Conservation (phyloP, 92 coral and sea anemone genomes). For the Paramuricea clavata region DNA sequence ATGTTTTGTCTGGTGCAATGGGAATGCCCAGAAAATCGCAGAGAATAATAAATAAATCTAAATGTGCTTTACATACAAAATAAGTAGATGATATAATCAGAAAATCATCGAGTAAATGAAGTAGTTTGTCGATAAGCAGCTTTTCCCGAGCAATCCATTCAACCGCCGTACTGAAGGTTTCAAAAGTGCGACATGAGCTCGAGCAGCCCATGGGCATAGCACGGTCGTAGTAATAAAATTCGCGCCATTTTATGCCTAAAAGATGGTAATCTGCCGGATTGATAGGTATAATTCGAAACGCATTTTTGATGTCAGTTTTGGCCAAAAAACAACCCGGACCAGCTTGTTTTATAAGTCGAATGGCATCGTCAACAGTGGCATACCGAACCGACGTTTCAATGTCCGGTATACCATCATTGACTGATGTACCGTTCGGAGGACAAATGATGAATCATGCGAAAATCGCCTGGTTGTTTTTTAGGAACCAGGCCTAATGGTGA, state of each 20-base stretch:
- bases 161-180: slow-evolving; percentile 31
- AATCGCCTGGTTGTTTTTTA: slow-evolving; percentile 48
- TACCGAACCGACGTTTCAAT: slow-evolving; percentile 36
- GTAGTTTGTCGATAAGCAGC: neutral
- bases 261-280: slow-evolving; percentile 33
- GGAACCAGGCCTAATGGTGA: slow-evolving; percentile 73
- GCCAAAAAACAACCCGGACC: slow-evolving; percentile 67
- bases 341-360: neutral
- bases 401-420: slow-evolving; percentile 58
- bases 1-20: slow-evolving; percentile 50
- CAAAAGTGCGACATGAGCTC: slow-evolving; percentile 33
- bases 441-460: slow-evolving; percentile 59
- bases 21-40: slow-evolving; percentile 54
- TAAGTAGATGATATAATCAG: slow-evolving; percentile 37
- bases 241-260: slow-evolving; percentile 56
- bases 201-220: slow-evolving; percentile 50
- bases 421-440: slow-evolving; percentile 57
- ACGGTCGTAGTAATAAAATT: slow-evolving; percentile 49
- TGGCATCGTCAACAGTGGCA: slow-evolving; percentile 53
- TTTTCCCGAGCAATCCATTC: slow-evolving; percentile 52
- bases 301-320: slow-evolving; percentile 47
- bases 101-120: slow-evolving; percentile 69
- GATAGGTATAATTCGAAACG: slow-evolving; percentile 61
- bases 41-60: slow-evolving; percentile 33
- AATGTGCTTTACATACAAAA: neutral